Evolutionary conservation across 2,113 vertebrate genomes (phyloP).

Genomic region (Cyprinodon variegatus): DNA sequence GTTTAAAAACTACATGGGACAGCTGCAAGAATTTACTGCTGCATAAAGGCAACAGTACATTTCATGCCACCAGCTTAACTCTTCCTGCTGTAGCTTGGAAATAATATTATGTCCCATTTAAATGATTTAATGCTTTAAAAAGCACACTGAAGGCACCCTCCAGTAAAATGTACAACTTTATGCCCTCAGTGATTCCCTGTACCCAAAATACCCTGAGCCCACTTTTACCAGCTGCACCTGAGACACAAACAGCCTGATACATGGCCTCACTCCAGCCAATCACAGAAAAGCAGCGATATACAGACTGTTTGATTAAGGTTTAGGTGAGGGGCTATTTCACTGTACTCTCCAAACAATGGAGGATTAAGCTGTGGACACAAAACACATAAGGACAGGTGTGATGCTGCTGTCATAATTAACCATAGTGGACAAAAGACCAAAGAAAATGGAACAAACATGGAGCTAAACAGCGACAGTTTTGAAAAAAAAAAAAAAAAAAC

Average conservation of each 20-base stretch:
- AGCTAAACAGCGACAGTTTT: neutral
- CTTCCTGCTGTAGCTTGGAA: constrained; percentile 5
- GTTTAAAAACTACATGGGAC: neutral
- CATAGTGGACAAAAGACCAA: neutral
- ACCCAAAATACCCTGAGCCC: constrained; percentile 36
- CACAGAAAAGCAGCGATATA: constrained; percentile 38
- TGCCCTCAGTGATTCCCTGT: constrained; percentile 25
- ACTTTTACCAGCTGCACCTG: constrained; percentile 48
- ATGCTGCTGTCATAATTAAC: constrained; percentile 1
- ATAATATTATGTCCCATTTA: constrained; percentile 8
- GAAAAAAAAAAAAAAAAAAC: neutral
- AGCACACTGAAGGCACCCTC: constrained; percentile 15
- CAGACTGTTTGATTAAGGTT: constrained; percentile 52
- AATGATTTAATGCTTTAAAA: constrained; percentile 11
- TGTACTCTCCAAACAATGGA: constrained; percentile 56
- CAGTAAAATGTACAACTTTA: constrained; percentile 37
- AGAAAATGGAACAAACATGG: neutral
- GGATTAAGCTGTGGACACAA: constrained; percentile 39
- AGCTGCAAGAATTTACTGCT: neutral
- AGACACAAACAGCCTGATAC: constrained; percentile 45
- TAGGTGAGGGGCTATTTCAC: constrained; percentile 34
- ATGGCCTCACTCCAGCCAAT: constrained; percentile 45
- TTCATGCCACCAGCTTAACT: neutral
- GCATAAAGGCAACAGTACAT: neutral
- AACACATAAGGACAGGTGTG: constrained; percentile 53